Conservation (phyloP, 2,113 vertebrate genomes). For the Columbina picui region DNA sequence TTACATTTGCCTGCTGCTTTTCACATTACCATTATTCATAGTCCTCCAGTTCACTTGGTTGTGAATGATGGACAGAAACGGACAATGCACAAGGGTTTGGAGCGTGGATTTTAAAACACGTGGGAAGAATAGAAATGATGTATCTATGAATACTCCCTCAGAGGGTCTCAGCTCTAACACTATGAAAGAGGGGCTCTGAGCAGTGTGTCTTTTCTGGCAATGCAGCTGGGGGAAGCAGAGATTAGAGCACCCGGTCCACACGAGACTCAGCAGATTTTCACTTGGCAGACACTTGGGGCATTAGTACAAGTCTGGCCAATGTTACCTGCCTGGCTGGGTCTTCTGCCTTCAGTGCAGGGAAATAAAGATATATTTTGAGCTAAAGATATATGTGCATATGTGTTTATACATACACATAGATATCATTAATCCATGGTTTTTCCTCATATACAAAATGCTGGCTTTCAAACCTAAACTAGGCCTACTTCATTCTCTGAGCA, state of each 20-base stretch:
- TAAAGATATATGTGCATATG: background rate
- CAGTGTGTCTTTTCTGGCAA: background rate
- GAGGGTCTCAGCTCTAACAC: background rate
- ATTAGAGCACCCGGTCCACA: background rate
- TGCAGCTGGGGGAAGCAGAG: background rate
- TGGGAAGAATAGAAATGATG: slow-evolving; percentile 18
- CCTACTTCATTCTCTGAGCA: background rate
- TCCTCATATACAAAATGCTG: background rate
- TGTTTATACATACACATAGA: background rate
- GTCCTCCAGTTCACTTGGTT: background rate
- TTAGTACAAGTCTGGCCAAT: background rate
- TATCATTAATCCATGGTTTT: background rate
- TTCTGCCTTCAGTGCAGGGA: background rate
- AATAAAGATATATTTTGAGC: background rate
- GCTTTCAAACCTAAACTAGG: background rate
- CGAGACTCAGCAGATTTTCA: background rate
- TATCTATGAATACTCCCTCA: background rate
- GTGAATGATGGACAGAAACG: background rate
- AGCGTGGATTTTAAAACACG: slow-evolving; percentile 29
- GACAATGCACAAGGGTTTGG: background rate
- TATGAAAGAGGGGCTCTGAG: background rate
- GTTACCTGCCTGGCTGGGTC: background rate
- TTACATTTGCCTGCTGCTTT: slow-evolving; percentile 39
- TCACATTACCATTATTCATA: slow-evolving; percentile 25
- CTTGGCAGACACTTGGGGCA: background rate